phyloP scores from a whole-genome alignment of 2,113 vertebrate genomes.

The Morone chrysops region DNA sequence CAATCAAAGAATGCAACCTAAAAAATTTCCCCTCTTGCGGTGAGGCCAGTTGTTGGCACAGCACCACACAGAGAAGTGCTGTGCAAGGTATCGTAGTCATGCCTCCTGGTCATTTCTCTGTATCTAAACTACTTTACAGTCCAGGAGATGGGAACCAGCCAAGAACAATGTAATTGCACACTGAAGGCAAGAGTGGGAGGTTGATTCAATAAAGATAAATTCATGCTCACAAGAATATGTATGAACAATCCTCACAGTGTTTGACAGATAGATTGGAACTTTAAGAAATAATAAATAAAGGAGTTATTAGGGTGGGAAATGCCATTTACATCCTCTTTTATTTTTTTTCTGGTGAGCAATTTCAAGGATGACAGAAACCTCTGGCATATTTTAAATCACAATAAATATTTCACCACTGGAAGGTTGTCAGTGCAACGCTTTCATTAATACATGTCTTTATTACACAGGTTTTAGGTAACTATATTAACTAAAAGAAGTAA shows the following conservation, averaged over 20 bases:
- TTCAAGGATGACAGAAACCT: neutral
- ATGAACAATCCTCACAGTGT: neutral
- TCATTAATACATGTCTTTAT: neutral
- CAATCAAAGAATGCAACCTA: neutral
- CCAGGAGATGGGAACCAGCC: constrained; percentile 33
- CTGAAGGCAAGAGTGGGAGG: constrained; percentile 12
- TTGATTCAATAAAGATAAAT: constrained; percentile 3
- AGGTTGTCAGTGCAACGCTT: neutral
- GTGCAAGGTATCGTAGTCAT: constrained; percentile 11
- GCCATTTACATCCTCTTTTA: neutral
- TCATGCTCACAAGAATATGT: neutral
- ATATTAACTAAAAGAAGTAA: neutral
- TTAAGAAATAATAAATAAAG: neutral
- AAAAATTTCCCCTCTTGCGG: neutral
- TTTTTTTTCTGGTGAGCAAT: neutral
- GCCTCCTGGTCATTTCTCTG: constrained; percentile 44
- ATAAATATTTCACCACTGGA: neutral
- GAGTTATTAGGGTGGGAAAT: neutral
- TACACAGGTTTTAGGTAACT: neutral
- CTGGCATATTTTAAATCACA: neutral
- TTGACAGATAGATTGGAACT: neutral
- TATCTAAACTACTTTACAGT: constrained; percentile 19
- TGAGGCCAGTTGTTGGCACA: constrained; percentile 16
- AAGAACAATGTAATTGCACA: constrained; percentile 25
- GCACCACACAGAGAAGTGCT: constrained; percentile 27